Evolutionary conservation across 2,113 vertebrate species (phyloP), one percentile per base, ranked within the genome.

Genomic region (Ceratotherium simum): DNA sequence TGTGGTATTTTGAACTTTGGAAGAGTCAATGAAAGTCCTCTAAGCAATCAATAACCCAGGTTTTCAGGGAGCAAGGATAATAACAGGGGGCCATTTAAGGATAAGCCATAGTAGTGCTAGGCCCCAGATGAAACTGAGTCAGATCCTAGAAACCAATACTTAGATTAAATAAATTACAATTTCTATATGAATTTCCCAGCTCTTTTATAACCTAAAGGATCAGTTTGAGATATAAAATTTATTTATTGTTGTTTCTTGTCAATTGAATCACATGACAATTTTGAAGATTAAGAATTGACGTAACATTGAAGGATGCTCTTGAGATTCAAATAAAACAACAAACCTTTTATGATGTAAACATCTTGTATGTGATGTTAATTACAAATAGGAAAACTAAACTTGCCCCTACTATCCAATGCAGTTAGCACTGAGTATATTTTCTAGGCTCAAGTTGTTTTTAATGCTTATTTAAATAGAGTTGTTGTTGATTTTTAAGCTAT

Each of bases 401-500:
- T 97, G 96, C 86, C 93, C 97, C 88, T 96, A 14, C 29, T 91
- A 3, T 75, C 80, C 90, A 58, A 25, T 86, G 69, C 81, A 89
- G 27, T 94, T 97, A 98, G 93, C 65, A 60, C 85, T 97, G 93
- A 96, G 90, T 97, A 27, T 97, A 90, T 97, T 93, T 96, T 97
- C 91, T 98, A 97, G 95, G 72, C 95, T 87, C 96, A 90, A 97
- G 81, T 95, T 98, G 97, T 98, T 94, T 97, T 51, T 97, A 81
- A 80, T 98, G 91, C 96, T 97, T 98, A 98, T 98, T 98, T 98
- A 98, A 98, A 99, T 97, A 98, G 98, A 98, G 91, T 96, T 98
- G 92, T 98, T 98, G 92, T 98, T 99, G 99, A 98, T 98, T 99
- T 98, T 99, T 98, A 99, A 99, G 99, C 99, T 98, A 98, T 99